Evolutionary conservation across 2,113 vertebrate genomes (phyloP).

Genomic region (Dicentrarchus labrax): DNA sequence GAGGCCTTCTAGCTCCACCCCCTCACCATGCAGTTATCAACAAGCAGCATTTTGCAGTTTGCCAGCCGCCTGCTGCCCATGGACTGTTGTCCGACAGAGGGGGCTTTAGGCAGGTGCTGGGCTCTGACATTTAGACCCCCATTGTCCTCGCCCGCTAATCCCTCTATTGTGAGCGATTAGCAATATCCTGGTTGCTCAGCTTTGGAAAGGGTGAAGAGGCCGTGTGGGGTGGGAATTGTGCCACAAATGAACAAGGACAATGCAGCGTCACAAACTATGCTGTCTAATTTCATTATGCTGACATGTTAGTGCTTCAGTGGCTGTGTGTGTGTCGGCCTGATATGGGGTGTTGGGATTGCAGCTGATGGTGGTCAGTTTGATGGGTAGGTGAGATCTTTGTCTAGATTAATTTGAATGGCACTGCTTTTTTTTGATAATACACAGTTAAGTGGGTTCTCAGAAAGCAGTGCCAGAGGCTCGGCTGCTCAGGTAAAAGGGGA

Average conservation of each 20-base stretch:
- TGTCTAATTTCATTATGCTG: slow-evolving; percentile 84
- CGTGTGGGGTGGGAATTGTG: slow-evolving; percentile 53
- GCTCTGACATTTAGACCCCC: slow-evolving; percentile 74
- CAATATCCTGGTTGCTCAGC: slow-evolving; percentile 77
- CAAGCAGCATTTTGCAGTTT: slow-evolving; percentile 34
- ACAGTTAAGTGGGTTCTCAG: slow-evolving; percentile 6
- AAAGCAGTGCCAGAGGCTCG: neutral
- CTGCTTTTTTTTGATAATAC: neutral
- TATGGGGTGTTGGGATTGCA: slow-evolving; percentile 3
- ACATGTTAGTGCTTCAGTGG: slow-evolving; percentile 64
- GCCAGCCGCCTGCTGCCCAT: slow-evolving; percentile 37
- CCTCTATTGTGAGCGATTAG: slow-evolving; percentile 83
- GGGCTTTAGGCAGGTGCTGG: slow-evolving; percentile 79
- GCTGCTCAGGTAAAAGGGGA: slow-evolving; percentile 40
- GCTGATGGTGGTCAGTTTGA: slow-evolving; percentile 57
- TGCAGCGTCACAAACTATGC: slow-evolving; percentile 78
- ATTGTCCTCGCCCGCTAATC: slow-evolving; percentile 82
- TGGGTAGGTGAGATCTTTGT: slow-evolving; percentile 41
- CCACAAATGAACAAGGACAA: slow-evolving; percentile 80
- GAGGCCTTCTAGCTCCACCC: neutral
- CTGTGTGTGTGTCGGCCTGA: slow-evolving; percentile 33
- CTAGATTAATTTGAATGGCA: neutral
- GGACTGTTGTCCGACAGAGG: slow-evolving; percentile 53
- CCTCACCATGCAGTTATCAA: slow-evolving; percentile 3
- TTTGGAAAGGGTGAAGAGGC: slow-evolving; percentile 54